phyloP scores from a whole-genome alignment of 2,888 invertebrate species.

The Hartigia nigra region DNA sequence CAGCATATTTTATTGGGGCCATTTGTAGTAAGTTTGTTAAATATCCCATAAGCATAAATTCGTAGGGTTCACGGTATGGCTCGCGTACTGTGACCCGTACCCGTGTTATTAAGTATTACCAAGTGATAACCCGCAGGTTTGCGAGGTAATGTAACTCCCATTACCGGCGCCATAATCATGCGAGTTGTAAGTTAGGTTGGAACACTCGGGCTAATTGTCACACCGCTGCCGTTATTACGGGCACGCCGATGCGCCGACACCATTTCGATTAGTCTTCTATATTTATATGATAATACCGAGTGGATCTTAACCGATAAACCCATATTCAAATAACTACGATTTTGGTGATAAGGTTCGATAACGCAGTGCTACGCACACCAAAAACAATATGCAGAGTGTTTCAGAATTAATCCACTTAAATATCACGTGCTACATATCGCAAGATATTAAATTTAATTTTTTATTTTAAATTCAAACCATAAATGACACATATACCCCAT shows the following conservation, averaged over 20 bases:
- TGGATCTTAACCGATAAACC: not conserved
- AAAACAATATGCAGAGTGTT: not conserved
- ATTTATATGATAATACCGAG: not conserved
- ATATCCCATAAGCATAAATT: slow-evolving; percentile 22
- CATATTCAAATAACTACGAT: not conserved
- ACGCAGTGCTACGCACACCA: not conserved
- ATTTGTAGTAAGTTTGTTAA: slow-evolving; percentile 14
- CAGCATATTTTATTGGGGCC: slow-evolving; percentile 14
- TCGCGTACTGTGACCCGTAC: not conserved
- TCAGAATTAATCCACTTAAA: not conserved
- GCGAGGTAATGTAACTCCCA: slow-evolving; percentile 35
- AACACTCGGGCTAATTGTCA: slow-evolving; percentile 35
- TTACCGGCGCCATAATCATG: slow-evolving; percentile 24
- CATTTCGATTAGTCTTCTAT: not conserved
- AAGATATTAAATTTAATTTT: not conserved
- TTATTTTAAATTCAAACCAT: not conserved
- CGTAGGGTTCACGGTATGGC: slow-evolving; percentile 9
- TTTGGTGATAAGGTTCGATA: not conserved
- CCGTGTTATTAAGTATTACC: slow-evolving; percentile 37
- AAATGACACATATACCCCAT: not conserved
- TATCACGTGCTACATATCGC: no score
- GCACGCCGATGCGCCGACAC: not conserved
- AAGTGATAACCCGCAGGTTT: slow-evolving; percentile 33
- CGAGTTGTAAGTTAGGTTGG: slow-evolving; percentile 33
- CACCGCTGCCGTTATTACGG: slow-evolving; percentile 30